Percentiles rank a stretch among this genome's conserved stretches.
Conservation (phyloP, 2,113 vertebrate species). For the Diphyllodes magnificus region DNA sequence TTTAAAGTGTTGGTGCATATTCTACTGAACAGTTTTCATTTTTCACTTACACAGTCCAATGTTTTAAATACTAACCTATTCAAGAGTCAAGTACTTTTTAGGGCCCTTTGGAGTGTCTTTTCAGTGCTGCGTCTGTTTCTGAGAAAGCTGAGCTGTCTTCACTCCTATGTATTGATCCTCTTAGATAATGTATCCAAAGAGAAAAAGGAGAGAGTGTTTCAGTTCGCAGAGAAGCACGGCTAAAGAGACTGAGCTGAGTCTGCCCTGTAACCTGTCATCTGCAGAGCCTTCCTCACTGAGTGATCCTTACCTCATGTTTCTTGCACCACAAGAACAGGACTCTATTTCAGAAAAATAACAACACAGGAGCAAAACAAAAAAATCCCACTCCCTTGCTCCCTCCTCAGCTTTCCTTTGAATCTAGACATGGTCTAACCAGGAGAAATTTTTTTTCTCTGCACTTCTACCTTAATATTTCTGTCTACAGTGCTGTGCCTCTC, state of each 20-base stretch:
- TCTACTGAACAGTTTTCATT: background rate
- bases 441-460: background rate
- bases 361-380: background rate
- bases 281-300: background rate
- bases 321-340: background rate
- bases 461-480: slow-evolving; percentile 47
- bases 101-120: background rate
- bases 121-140: background rate
- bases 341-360: background rate
- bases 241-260: background rate
- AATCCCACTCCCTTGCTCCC: background rate
- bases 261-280: background rate
- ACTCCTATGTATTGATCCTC: background rate
- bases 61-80: slow-evolving; percentile 4
- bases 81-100: background rate
- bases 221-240: background rate
- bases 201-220: background rate
- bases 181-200: background rate
- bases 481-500: slow-evolving; percentile 13
- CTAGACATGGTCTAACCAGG: background rate
- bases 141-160: background rate
- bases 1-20: background rate
- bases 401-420: background rate
- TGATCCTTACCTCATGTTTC: slow-evolving; percentile 26
- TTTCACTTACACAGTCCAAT: background rate